A percentile compares a stretch with the other conserved stretches of the same genome.
These are phyloP conservation scores for Apodemia mormo DNA, from an alignment of 2,888 invertebrate genomes.

Conservation along the genomic window DNA sequence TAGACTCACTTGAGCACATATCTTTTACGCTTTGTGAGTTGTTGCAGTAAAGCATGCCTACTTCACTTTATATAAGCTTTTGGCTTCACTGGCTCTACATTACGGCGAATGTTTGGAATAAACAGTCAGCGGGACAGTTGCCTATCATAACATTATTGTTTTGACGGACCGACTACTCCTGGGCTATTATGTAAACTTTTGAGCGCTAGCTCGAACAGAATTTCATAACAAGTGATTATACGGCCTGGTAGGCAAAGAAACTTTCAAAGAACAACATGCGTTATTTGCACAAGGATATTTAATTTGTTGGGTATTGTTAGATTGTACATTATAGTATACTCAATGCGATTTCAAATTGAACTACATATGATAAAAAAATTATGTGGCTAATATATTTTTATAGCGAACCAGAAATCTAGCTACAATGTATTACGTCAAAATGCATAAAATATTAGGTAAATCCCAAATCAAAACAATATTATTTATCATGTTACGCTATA, in stretches of 20 bases:
- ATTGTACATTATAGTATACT: too few species aligned
- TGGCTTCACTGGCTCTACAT: conserved; percentile 14
- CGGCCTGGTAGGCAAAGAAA: background rate
- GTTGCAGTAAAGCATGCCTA: background rate
- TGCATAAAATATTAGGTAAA: too few species aligned
- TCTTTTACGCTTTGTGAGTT: too few species aligned
- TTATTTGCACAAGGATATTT: background rate
- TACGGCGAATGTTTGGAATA: conserved; percentile 68
- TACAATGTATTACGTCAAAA: too few species aligned
- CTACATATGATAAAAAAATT: too few species aligned
- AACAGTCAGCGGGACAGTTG: conserved; percentile 57
- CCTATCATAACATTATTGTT: conserved; percentile 77
- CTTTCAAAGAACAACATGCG: conserved; percentile 11
- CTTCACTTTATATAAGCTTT: background rate
- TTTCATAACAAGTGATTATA: conserved; percentile 32
- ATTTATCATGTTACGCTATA: too few species aligned
- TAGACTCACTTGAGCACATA: too few species aligned
- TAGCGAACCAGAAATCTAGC: too few species aligned
- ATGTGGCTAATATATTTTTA: too few species aligned
- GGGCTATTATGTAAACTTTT: conserved; percentile 40
- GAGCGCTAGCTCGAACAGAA: conserved; percentile 33
- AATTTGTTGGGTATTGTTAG: background rate
- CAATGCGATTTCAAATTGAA: too few species aligned
- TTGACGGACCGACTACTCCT: conserved; percentile 57
- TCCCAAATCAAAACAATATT: too few species aligned